Base-by-base conservation (phyloP, 2,888 invertebrate species). In the Oxyteleia sp. region DNA sequence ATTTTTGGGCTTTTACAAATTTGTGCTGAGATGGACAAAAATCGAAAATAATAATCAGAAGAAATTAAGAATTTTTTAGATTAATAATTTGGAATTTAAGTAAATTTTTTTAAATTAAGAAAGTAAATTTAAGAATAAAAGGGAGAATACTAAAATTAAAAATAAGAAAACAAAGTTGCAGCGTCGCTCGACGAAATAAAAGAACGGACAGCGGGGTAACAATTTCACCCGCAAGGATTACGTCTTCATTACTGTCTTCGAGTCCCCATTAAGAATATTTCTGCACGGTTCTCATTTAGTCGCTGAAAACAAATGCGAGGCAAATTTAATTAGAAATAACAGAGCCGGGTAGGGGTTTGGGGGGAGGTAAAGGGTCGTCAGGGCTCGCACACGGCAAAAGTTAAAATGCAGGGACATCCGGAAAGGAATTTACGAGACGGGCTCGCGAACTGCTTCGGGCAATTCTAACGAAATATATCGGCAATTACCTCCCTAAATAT, bases 401-500 rank as follows among this genome's bases (percentile, higher is more conserved):
- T 88, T 88, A 89, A 89, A 91, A 90, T 86, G 88, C 90, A 90
- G 90, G 90, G 92, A 93, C 92, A 92, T 86, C 87, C 87, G 88
- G 87, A 84, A 89, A 89, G 91, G 90, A 92, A 93, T 93, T 93
- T 91, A 93, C 88, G 92, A 90, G 90, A 88, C 89, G 87, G 87
- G 86, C 87, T 84, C 84, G 84, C 71, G 80, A 66, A 78, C 59
- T 82, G 87, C 85, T 74, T 87, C 85, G 85, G 82, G 90, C 89
- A 89, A 88, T 91, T 91, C 89, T 90, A 91, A 91, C 91, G 90
- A 93, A 93, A 93, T 93, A 93, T 93, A 91, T 91, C 90, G 89
- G 92, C 92, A 93, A 93, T 93, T 93, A 93, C 91, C 90, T 88
- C 91, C 91, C 92, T 91, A 91, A 92, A 93, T 93, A 93, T 93